These are phyloP conservation scores for Porites rus DNA, from an alignment of 92 coral and sea anemone species.

Conservation along the genomic window DNA sequence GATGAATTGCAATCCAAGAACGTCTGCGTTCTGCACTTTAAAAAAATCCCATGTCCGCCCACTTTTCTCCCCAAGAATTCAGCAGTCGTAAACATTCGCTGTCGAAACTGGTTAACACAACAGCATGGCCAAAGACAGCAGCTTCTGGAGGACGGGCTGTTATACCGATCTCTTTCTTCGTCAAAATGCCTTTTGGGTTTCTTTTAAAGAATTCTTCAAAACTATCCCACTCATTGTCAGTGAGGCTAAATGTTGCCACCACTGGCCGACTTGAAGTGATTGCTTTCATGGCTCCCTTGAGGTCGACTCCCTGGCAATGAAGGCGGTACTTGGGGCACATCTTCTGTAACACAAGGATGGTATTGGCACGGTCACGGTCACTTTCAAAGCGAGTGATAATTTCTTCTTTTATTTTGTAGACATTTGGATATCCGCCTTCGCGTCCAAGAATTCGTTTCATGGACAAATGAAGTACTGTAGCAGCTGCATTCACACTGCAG, in stretches of 20 bases:
- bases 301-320: too few species aligned
- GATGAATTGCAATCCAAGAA: constrained; percentile 61
- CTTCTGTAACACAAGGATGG: too few species aligned
- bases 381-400: too few species aligned
- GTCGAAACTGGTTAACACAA: constrained; percentile 65
- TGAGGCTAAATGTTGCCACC: too few species aligned
- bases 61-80: constrained; percentile 67
- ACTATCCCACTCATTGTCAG: constrained; percentile 43
- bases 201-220: constrained; percentile 46
- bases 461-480: constrained; percentile 72
- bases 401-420: too few species aligned
- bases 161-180: not conserved
- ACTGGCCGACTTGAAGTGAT: too few species aligned
- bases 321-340: too few species aligned
- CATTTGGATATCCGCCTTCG: too few species aligned
- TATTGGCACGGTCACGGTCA: too few species aligned
- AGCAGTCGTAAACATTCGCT: constrained; percentile 61
- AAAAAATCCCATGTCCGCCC: constrained; percentile 79
- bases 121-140: constrained; percentile 55
- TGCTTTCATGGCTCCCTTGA: too few species aligned
- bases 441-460: constrained; percentile 71
- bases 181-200: constrained; percentile 51
- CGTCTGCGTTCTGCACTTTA: constrained; percentile 60
- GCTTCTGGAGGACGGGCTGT: not conserved
- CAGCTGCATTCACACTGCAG: constrained; percentile 75